A percentile compares a stretch with the other conserved stretches of the same genome.
phyloP scores from a whole-genome alignment of 1,140 invertebrate genomes.

The Holcopasites calliopsidis region DNA sequence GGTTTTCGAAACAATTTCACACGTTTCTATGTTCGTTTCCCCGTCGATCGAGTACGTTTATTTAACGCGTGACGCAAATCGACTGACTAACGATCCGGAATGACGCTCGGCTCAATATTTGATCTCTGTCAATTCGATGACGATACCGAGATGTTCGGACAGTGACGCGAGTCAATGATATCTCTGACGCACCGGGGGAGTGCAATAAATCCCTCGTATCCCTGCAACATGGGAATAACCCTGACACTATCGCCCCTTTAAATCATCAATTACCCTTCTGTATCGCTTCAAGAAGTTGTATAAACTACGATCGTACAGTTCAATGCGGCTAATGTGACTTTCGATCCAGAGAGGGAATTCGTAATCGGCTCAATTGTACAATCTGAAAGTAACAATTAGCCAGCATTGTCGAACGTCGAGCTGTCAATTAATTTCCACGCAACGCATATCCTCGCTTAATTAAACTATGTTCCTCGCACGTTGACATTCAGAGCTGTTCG shows the following conservation, averaged over 20 bases:
- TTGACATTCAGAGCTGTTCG: not conserved
- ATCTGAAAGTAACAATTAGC: slow-evolving; percentile 5
- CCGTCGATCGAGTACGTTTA: slow-evolving; percentile 1
- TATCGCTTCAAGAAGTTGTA: not conserved
- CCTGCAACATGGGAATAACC: not conserved
- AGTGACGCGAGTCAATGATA: slow-evolving; percentile 40
- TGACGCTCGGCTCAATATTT: slow-evolving; percentile 28
- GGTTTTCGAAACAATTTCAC: not conserved
- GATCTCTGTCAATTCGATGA: slow-evolving; percentile 38
- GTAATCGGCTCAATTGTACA: slow-evolving; percentile 2
- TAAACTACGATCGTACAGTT: not conserved
- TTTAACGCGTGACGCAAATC: slow-evolving; percentile 18
- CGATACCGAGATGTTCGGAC: slow-evolving; percentile 1
- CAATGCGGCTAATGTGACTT: no score
- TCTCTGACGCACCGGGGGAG: not conserved
- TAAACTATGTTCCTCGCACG: not conserved
- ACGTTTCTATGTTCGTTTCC: not conserved
- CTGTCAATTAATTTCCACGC: slow-evolving; percentile 4
- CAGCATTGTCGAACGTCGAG: slow-evolving; percentile 11
- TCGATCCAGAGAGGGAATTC: not conserved
- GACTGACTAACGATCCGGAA: slow-evolving; percentile 24
- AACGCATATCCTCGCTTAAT: not conserved
- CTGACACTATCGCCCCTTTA: slow-evolving; percentile 1
- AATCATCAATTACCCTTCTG: not conserved
- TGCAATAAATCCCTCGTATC: slow-evolving; percentile 33